Conservation (phyloP, 2,888 invertebrate genomes). For the Tricholauxania praeusta region DNA sequence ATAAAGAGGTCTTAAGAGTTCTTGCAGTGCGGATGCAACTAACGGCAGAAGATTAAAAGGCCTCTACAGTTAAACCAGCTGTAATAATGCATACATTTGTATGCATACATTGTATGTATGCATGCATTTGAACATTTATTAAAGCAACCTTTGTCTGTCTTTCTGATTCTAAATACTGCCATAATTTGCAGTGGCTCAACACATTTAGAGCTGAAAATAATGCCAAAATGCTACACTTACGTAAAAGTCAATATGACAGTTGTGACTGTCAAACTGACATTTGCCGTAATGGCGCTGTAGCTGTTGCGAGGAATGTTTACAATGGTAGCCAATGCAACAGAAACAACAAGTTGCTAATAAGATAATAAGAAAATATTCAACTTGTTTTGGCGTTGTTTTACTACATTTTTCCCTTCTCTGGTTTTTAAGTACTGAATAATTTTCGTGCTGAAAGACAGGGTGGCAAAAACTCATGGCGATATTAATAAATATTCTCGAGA, state of each 20-base stretch:
- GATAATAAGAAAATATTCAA: constrained; percentile 19
- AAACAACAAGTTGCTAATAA: background rate
- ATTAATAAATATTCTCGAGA: too few relatives aligned
- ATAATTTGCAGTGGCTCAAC: background rate
- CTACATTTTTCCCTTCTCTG: background rate
- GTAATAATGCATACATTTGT: too few relatives aligned
- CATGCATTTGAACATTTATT: too few relatives aligned
- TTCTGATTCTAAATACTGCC: too few relatives aligned
- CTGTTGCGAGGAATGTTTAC: background rate
- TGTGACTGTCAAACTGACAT: constrained; percentile 4
- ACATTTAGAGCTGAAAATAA: constrained; percentile 3
- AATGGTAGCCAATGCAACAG: background rate
- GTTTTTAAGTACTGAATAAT: background rate
- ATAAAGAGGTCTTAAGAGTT: too few relatives aligned
- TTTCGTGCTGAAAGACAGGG: background rate
- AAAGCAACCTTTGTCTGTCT: too few relatives aligned
- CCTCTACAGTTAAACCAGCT: too few relatives aligned
- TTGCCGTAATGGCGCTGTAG: background rate
- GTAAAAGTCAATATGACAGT: constrained; percentile 6
- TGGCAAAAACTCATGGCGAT: too few relatives aligned
- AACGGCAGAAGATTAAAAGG: too few relatives aligned
- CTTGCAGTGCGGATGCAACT: too few relatives aligned
- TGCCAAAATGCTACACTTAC: constrained; percentile 16
- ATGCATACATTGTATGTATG: too few relatives aligned
- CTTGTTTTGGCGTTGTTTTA: background rate